Evolutionary conservation across 2,113 vertebrate genomes (phyloP).

Genomic region (Takifugu bimaculatus): DNA sequence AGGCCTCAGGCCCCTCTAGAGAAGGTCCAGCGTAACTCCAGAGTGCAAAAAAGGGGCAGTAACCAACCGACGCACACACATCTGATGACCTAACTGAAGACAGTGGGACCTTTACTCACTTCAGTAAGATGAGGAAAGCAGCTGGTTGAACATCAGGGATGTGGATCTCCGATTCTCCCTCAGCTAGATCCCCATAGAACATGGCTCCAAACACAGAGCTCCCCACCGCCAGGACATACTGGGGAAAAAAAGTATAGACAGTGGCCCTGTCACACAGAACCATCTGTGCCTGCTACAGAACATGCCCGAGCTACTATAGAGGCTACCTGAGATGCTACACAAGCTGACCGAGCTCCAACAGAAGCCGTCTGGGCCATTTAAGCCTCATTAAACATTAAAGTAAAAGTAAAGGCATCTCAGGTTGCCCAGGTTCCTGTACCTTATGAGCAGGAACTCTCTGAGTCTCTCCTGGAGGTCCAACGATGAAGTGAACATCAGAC

Average conservation of each 20-base stretch:
- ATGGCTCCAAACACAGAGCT: constrained; percentile 96
- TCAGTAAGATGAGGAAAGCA: constrained; percentile 90
- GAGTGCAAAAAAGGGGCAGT: too few relatives aligned
- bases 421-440: constrained; percentile 60
- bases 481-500: constrained; percentile 93
- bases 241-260: constrained; percentile 32
- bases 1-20: too few relatives aligned
- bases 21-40: too few relatives aligned
- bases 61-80: too few relatives aligned
- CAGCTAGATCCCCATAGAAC: constrained; percentile 94
- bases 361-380: too few relatives aligned
- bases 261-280: background rate
- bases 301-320: too few relatives aligned
- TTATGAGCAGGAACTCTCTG: constrained; percentile 91
- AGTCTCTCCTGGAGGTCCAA: constrained; percentile 83
- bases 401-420: too few relatives aligned
- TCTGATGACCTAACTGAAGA: too few relatives aligned
- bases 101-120: constrained; percentile 74
- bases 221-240: constrained; percentile 94
- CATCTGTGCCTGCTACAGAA: too few relatives aligned
- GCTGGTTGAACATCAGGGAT: constrained; percentile 94
- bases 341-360: too few relatives aligned
- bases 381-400: too few relatives aligned
- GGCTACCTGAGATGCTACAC: too few relatives aligned
- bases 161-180: constrained; percentile 89